Evolutionary conservation across 1,140 invertebrate species (phyloP), one percentile per base, ranked within the genome.

Genomic region (Caenorhabditis elegans): DNA sequence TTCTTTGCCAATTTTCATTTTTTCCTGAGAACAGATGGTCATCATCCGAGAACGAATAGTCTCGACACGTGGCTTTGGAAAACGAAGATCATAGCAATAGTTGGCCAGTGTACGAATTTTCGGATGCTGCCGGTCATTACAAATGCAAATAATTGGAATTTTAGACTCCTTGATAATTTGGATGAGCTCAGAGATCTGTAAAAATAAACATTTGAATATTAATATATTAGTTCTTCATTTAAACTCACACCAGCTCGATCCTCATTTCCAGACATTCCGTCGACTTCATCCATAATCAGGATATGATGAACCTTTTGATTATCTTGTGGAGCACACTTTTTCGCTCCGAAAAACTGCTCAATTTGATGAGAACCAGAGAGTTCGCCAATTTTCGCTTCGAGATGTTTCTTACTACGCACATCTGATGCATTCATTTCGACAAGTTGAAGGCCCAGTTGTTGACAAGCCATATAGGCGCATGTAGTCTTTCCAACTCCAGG

Each of bases 211-310:
- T 34, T 15, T 36, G 1, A 1, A 53, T 17, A 8, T 26, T 24
- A 83, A 15, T 0, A 55, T 49, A 55, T 10, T 13, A 6, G 28
- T 8, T 19, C 6, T 24, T 8, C 39, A 43, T n/a, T n/a, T n/a
- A 43, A 43, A 90, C 95, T 94, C 51, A 98, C 92, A 65, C 97
- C 98, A 55, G 97, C 97, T 85, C 98, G 92, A 91, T 99, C 98
- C 90, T 99, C 96, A 90, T 99, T 99, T 15, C 98, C 98, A 13
- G 96, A 95, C 97, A 99, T 99, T 15, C 98, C 98, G 90, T 99
- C 98, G 0, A 99, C 97, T 93, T 99, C 98, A 88, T 99, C 98
- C 98, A 99, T 99, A 15, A 99, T 92, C 0, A 99, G 90, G 28
- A 97, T 95, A 89, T 97, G 95, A 51, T 83, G 82, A 10, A 83